Base-by-base conservation (phyloP, 1,140 invertebrate species). In the Meloidogyne hapla region DNA sequence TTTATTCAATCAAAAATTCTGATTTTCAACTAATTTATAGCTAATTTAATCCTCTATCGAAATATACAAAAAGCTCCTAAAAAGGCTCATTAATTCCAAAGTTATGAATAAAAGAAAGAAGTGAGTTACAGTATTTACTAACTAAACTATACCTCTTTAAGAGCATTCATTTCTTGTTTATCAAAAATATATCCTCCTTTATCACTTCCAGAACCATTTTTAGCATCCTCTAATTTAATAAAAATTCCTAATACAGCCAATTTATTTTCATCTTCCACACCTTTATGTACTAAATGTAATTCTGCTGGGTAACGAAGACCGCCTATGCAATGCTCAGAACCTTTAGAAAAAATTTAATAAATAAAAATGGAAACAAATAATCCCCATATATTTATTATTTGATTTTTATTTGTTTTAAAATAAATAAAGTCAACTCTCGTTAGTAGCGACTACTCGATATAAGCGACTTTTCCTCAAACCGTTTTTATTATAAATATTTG, bases 161-260 rank as follows among this genome's bases (percentile, higher is more conserved):
- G 68, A 61, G 73, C 67, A 62, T 77, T 75, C 61, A 83, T 71
- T 40, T 77, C 79, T 4, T 75, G 63, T 26, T 77, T 69, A 21
- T 82, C 80, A 26, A 78, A 63, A 12, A 67, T 56, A 38, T 12
- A 42, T 68, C 26, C 18, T n/a, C 33, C 42, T 62, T 38, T 79
- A 75, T n/a, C 78, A 69, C 18, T 73, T 73, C 15, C 48, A n/a
- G 15, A n/a, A 56, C 63, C 56, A 26, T 25, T 23, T 6, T 33
- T 33, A 56, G 25, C 21, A 62, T 79, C 71, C 48, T 76, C 83
- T 15, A 84, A 23, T 69, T 84, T 69, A 12, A 85, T 77, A 40
- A 85, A 85, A 71, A 85, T 78, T 10, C 80, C 84, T 12, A 85
- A 38, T 13, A 85, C 84, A 23, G 84, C 84, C 12, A 85, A 73